Evolutionary conservation across 35 echinoderm and acorn worm species (phyloP), one percentile per base, ranked within the genome.

Genomic region (Apostichopus californicus): DNA sequence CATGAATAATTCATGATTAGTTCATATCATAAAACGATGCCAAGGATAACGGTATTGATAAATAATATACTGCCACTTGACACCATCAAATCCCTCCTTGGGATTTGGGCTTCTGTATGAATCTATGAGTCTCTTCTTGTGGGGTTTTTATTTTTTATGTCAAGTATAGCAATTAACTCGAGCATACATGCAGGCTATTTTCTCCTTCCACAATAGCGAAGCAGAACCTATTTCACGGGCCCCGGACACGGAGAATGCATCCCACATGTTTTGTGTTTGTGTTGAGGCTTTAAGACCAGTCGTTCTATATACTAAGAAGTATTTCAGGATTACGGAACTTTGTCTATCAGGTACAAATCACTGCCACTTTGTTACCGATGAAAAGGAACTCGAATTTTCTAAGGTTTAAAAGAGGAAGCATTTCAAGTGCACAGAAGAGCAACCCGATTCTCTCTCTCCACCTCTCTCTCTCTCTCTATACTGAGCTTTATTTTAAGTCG

Each of bases 91-190:
- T 55, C 80, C 80, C 80, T 55, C 80, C n/a, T 56, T 46, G 80
- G 80, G 55, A 55, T 83, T 55, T 68, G 64, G 18, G 64, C 4
- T 14, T 11, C 11, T 8, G 64, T 9, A 11, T 68, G 11, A 68
- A 68, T 18, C 34, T n/a, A 55, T 53, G 10, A 55, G 6, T n/a
- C 77, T 25, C n/a, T 22, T 79, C 23, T 46, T 55, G 9, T 56
- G 34, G 34, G 34, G 34, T 55, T 55, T 17, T 83, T 17, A 6
- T 34, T 82, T 56, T 83, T 55, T 20, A 83, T 83, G 80, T 83
- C 80, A 83, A 83, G 80, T 56, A 46, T 46, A 83, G 80, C 80
- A 83, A 83, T 83, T 83, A 83, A 83, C 80, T 83, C 64, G 64
- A 68, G 80, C 17, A 55, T 83, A 18, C 18, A 55, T 83, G 1